Conservation (phyloP, 2,888 invertebrate species). For the Acronicta leporina region DNA sequence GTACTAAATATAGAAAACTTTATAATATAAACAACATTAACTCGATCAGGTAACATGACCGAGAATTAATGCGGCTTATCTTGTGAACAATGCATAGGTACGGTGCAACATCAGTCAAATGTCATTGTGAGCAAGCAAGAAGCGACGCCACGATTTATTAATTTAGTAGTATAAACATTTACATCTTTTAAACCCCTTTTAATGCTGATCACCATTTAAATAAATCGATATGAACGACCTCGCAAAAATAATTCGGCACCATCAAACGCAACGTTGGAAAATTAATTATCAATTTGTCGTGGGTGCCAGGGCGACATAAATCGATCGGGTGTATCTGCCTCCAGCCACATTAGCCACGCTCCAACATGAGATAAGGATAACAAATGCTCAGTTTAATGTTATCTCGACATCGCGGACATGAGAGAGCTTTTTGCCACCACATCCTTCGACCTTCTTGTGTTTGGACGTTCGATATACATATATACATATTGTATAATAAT, state of each 20-base stretch:
- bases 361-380: conserved; percentile 86
- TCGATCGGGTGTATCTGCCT: conserved; percentile 86
- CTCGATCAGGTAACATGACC: conserved; percentile 70
- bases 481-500: conserved; percentile 62
- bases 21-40: conserved; percentile 22
- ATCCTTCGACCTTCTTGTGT: conserved; percentile 80
- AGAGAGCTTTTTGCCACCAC: conserved; percentile 89
- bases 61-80: conserved; percentile 82
- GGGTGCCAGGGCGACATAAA: conserved; percentile 88
- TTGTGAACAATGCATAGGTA: conserved; percentile 76
- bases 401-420: conserved; percentile 88
- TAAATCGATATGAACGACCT: conserved; percentile 60
- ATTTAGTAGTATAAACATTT: conserved; percentile 53
- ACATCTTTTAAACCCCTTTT: conserved; percentile 62
- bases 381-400: conserved; percentile 89
- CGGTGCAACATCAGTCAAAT: conserved; percentile 71
- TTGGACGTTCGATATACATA: conserved; percentile 59
- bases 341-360: conserved; percentile 88
- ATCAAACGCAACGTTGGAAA: conserved; percentile 84
- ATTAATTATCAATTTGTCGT: conserved; percentile 89
- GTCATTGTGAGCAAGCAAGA: conserved; percentile 61
- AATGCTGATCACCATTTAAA: conserved; percentile 73
- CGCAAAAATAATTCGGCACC: conserved; percentile 85
- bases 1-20: conserved; percentile 11
- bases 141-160: conserved; percentile 52